Base-by-base conservation (phyloP, 2,797 vertebrate species). In the Mastacembelus armatus region DNA sequence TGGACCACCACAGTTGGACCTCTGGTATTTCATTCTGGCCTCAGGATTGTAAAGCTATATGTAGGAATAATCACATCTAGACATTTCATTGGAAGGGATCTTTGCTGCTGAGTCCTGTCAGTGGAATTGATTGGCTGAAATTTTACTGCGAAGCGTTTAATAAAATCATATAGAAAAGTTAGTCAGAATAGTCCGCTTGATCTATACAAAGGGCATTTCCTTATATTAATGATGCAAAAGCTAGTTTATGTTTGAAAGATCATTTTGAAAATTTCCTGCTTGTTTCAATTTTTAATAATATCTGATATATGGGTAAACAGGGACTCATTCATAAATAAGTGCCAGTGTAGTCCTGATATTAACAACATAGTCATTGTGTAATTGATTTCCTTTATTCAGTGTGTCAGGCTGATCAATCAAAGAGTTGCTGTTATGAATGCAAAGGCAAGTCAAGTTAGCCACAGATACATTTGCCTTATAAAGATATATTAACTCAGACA, bases 381-480 rank as follows among this genome's bases (percentile, higher is more conserved):
- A 92, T 88, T 87, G 89, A 92, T 92, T 91, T 91, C 66, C 84
- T 73, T 35, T 67, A 47, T 59, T 49, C 50, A 36, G 58, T 67
- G 70, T 42, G 52, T 78, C 63, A 32, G 57, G 50, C 56, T 63
- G 77, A 73, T 83, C 68, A 66, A 54, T 24, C 19, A 27, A 49
- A 21, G 36, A 61, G 43, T 5, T 45, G 40, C 61, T 74, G 49
- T 52, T 85, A 72, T 45, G 38, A 82, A 88, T 84, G 83, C 80
- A 62, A 66, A 57, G 58, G 68, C 81, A 72, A 81, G 77, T 83
- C 80, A 75, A 44, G 39, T 60, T 36, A 30, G 22, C 71, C 64
- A 36, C 68, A 87, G 86, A 86, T 80, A 90, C 86, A 87, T 93
- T 91, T 83, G 77, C 44, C 71, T 84, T 77, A 74, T 83, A 79